Evolutionary conservation across 2,797 vertebrate species (phyloP).

Genomic region (Myotis pilosus): DNA sequence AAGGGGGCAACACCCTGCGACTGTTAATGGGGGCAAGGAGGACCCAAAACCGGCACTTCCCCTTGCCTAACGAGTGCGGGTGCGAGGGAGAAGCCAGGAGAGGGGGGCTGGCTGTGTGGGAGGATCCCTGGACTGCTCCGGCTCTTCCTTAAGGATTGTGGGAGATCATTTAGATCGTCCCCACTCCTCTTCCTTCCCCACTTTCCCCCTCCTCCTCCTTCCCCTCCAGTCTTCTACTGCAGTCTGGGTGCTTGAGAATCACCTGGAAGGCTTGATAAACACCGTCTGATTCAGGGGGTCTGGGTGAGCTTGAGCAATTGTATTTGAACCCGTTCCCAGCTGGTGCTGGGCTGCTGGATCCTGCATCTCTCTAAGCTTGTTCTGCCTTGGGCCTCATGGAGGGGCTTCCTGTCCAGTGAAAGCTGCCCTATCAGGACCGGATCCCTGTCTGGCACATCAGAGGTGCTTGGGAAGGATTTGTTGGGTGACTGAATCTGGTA

Average conservation of each 20-base stretch:
- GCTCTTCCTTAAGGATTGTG: neutral
- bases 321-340: too few species aligned
- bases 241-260: neutral
- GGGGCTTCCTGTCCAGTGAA: too few species aligned
- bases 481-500: accelerated
- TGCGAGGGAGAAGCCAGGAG: neutral
- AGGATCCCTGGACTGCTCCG: neutral
- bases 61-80: neutral
- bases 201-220: neutral
- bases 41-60: neutral
- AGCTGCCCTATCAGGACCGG: neutral
- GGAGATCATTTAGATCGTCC: neutral
- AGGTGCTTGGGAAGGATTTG: neutral
- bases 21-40: neutral
- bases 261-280: neutral
- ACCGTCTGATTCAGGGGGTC: neutral
- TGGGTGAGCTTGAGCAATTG: too few species aligned
- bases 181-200: neutral
- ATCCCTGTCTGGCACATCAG: neutral
- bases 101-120: neutral
- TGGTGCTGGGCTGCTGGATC: too few species aligned
- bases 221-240: neutral
- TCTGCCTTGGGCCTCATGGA: too few species aligned
- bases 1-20: accelerated
- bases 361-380: too few species aligned